These are phyloP conservation scores for Gadopsis marmoratus DNA, from an alignment of 2,797 vertebrate species.

Conservation along the genomic window DNA sequence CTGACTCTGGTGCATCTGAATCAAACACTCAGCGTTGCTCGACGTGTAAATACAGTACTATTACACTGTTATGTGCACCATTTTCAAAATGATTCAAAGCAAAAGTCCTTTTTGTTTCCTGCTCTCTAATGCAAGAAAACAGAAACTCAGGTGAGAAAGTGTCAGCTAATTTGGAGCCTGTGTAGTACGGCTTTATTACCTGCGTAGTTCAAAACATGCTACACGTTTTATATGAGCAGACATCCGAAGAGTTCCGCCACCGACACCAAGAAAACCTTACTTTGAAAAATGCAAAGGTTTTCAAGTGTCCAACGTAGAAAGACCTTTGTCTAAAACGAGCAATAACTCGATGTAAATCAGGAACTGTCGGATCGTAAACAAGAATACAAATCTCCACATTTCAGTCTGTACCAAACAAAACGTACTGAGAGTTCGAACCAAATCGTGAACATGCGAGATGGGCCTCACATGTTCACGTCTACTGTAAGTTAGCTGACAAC, in stretches of 20 bases:
- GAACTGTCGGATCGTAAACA: neutral
- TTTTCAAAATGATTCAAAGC: neutral
- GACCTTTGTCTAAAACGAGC: neutral
- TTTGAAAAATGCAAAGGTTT: no score
- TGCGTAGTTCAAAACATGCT: no score
- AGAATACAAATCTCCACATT: neutral
- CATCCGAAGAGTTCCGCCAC: neutral
- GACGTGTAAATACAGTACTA: neutral
- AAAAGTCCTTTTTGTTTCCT: neutral
- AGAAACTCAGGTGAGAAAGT: neutral
- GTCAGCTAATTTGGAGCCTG: neutral
- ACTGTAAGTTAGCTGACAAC: no score
- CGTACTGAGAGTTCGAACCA: no score
- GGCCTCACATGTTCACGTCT: no score
- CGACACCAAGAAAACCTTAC: neutral
- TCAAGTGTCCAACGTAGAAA: neutral
- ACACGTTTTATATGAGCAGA: neutral
- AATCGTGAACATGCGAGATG: no score
- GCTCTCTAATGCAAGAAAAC: neutral
- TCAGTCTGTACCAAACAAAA: neutral
- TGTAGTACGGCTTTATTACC: neutral
- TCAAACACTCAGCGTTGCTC: neutral
- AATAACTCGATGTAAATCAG: neutral
- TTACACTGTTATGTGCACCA: neutral
- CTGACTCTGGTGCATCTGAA: neutral